These are phyloP conservation scores for Zenarchopterus dispar DNA, from an alignment of 2,797 vertebrate genomes.

Conservation along the genomic window DNA sequence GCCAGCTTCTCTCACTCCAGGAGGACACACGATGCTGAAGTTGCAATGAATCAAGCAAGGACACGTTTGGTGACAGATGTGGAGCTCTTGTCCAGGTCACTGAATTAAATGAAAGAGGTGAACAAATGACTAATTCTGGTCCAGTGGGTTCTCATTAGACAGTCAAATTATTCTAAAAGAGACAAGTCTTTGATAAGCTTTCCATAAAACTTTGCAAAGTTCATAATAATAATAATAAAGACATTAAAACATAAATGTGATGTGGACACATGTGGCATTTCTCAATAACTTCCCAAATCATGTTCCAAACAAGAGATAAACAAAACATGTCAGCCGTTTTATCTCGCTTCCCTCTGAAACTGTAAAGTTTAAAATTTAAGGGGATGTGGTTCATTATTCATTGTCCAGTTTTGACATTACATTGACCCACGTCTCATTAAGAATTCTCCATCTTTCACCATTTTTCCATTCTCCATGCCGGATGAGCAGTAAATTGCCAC, in stretches of 20 bases:
- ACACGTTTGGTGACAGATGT: slow-evolving; percentile 22
- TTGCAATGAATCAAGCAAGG: slow-evolving; percentile 46
- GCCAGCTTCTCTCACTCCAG: slow-evolving; percentile 8
- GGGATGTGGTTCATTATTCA: slow-evolving; percentile 21
- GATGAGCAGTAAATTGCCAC: slow-evolving; percentile 60
- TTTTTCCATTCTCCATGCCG: slow-evolving; percentile 39
- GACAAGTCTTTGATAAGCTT: no score
- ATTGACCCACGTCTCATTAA: slow-evolving; percentile 72
- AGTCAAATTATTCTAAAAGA: not conserved
- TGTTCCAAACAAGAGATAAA: no score
- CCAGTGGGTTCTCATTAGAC: slow-evolving; percentile 20
- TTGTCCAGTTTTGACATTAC: slow-evolving; percentile 60
- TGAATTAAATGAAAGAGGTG: slow-evolving; percentile 35
- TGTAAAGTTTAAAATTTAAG: no score
- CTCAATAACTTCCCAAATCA: not conserved
- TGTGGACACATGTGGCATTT: not conserved
- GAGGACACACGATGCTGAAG: slow-evolving; percentile 24
- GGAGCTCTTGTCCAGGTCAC: slow-evolving; percentile 31
- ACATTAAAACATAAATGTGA: not conserved
- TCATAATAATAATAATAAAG: not conserved
- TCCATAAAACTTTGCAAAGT: not conserved
- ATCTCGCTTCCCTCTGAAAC: not conserved
- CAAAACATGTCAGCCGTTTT: not conserved
- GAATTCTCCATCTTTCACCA: slow-evolving; percentile 46
- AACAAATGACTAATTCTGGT: slow-evolving; percentile 8